Base-by-base conservation (phyloP, 2,113 vertebrate species). In the Etheostoma spectabile region DNA sequence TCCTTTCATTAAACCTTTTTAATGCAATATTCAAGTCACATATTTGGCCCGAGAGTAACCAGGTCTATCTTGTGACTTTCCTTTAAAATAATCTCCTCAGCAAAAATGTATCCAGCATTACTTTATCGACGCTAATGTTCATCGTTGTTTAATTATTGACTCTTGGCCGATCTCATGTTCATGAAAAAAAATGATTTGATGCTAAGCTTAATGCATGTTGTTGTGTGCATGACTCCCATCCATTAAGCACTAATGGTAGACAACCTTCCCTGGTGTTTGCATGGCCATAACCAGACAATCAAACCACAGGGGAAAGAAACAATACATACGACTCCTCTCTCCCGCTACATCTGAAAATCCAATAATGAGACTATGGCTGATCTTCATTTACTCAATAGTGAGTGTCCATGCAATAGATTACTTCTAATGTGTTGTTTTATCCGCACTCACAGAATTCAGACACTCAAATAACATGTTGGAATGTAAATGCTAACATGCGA, bases 211-310 rank as follows among this genome's bases (percentile, higher is more conserved):
- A 83, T 74, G 79, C 55, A 42, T 24, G 59, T 45, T 69, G 73
- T 64, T 75, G 76, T 83, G 55, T 73, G 57, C 71, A 48, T 74
- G 79, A 80, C 68, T 67, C 53, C 62, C 21, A 53, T 76, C 59
- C 67, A 82, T 88, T 86, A 83, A 62, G 59, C 79, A 33, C 56
- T 81, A 77, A 80, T 76, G 61, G 71, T n/a, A 30, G 70, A 72
- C 48, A 33, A 76, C 27, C 70, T 72, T 52, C 4, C 19, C 46
- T 35, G 60, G 21, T 62, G 48, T 66, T 71, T 70, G 46, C 60
- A 14, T 5, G 53, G 65, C 60, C 61, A 14, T 51, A 55, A 61
- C 8, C 11, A 72, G 42, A n/a, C 19, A 35, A 66, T 76, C 62
- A 30, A 68, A 63, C 21, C 46, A n/a, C 51, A 33, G 30, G 15